Percentiles rank a stretch among this genome's conserved stretches.
Conservation (phyloP, 2,888 invertebrate species). For the Agrochola circellaris region DNA sequence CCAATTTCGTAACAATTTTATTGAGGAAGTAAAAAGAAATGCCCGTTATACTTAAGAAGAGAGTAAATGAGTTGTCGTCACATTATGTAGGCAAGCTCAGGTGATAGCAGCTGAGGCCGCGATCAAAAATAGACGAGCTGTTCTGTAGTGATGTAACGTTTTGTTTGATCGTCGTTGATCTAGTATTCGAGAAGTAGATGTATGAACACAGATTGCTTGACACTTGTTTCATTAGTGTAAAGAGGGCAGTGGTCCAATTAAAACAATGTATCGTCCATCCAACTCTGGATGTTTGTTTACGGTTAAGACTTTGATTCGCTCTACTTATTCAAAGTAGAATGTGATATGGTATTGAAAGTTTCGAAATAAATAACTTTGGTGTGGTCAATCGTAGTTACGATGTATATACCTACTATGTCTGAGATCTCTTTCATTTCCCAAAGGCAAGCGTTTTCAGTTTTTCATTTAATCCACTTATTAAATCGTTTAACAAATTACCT, state of each 20-base stretch:
- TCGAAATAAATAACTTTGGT: not conserved
- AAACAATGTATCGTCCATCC: slow-evolving; percentile 30
- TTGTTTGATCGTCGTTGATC: slow-evolving; percentile 62
- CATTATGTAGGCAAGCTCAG: slow-evolving; percentile 59
- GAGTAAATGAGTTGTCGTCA: slow-evolving; percentile 64
- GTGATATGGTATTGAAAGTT: not conserved
- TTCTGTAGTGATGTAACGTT: slow-evolving; percentile 64
- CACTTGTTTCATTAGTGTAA: slow-evolving; percentile 51
- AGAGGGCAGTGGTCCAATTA: slow-evolving; percentile 52
- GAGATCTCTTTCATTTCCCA: not conserved
- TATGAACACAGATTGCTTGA: slow-evolving; percentile 50
- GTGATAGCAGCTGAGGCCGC: slow-evolving; percentile 64
- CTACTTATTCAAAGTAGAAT: slow-evolving; percentile 6
- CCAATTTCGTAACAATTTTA: slow-evolving; percentile 48
- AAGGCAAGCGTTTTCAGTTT: not conserved
- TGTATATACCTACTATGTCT: not conserved
- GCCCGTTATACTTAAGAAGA: slow-evolving; percentile 34
- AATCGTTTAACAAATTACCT: no score
- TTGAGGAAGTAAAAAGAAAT: slow-evolving; percentile 48
- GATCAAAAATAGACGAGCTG: slow-evolving; percentile 65
- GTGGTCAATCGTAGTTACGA: not conserved
- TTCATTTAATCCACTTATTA: not conserved
- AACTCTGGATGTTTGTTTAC: slow-evolving; percentile 44
- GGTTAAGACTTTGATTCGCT: slow-evolving; percentile 21
- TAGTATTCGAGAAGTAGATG: slow-evolving; percentile 55